A percentile compares a stretch with the other conserved stretches of the same genome.
phyloP scores from a whole-genome alignment of 2,888 invertebrate species.

The Chloroclysta siterata region DNA sequence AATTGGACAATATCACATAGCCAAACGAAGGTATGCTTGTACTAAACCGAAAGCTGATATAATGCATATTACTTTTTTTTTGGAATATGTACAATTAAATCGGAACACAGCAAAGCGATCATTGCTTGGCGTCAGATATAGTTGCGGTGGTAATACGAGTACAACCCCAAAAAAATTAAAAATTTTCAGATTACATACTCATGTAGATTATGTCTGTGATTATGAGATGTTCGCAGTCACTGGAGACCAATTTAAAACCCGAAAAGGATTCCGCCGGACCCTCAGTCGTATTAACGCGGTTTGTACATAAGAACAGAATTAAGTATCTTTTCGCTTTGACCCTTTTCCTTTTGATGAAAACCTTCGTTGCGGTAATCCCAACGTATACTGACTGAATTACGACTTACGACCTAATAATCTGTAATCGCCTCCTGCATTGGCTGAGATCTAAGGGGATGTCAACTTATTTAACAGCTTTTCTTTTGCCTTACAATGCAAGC shows the following conservation, averaged over 20 bases:
- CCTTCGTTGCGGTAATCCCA: constrained; percentile 57
- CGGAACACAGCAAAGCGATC: too few relatives aligned
- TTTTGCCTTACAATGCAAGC: too few relatives aligned
- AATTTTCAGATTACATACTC: too few relatives aligned
- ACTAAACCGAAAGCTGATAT: too few relatives aligned
- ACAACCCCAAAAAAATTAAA: too few relatives aligned
- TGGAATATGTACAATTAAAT: too few relatives aligned
- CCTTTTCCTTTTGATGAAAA: constrained; percentile 65
- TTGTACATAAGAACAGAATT: constrained; percentile 66
- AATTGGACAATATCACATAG: too few relatives aligned
- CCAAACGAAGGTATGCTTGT: too few relatives aligned
- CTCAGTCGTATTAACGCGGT: constrained; percentile 65
- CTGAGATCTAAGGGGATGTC: constrained; percentile 1
- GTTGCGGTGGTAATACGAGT: too few relatives aligned
- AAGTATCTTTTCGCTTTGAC: constrained; percentile 64
- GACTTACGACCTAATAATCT: constrained; percentile 48
- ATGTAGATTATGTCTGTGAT: constrained; percentile 24
- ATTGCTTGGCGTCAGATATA: too few relatives aligned
- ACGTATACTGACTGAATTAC: constrained; percentile 40
- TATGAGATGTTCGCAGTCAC: constrained; percentile 21
- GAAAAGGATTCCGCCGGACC: constrained; percentile 62
- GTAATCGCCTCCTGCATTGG: constrained; percentile 50
- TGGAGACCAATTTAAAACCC: constrained; percentile 60
- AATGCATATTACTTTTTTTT: too few relatives aligned
- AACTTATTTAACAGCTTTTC: background rate